Base-by-base conservation (phyloP, 2,797 vertebrate species). In the Ptychobarbus kaznakovi region DNA sequence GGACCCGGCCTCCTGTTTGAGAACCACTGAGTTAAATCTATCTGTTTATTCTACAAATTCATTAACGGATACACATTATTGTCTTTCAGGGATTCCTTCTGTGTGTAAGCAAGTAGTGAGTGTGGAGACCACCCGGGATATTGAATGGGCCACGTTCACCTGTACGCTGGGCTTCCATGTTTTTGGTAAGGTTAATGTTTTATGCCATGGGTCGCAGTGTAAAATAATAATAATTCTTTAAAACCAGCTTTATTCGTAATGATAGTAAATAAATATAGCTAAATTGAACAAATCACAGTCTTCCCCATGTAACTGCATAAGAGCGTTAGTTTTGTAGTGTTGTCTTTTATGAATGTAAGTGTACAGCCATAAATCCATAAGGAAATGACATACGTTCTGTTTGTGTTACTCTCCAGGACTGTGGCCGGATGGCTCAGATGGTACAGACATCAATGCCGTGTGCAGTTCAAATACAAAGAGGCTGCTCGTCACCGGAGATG, bases 101-200 rank as follows among this genome's bases (percentile, higher is more conserved):
- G 96, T 97, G 86, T 99, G 98, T 92, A 99, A 99, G 88, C 98
- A 99, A 94, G 97, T 99, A 0, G 97, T 99, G 84, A 99, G 97
- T 61, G 96, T 97, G 91, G 98, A 99, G 92, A 96, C 97, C 73
- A 98, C 97, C 3, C 94, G 98, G 87, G 98, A 99, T 91, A 96
- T 99, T 1, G 94, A 96, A 28, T 99, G 98, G 98, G 95, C 93
- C 65, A 97, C 97, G 0, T 95, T 95, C 88, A 99, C 97, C 87
- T 99, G 98, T 93, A 96, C 97, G 40, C 92, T 99, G 93, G 96
- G 97, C 73, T 99, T 99, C 93, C 96, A 97, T 8, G 97, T 99
- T 72, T 99, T 99, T 80, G 98, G 98, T 99, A 92, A 88, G 70
- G 4, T 56, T 46, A 8, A 38, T 53, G 16, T 44, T 56, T 46